A percentile compares a stretch with the other conserved stretches of the same genome.
These are phyloP conservation scores for Perca schrenkii DNA, from an alignment of 2,113 vertebrate genomes.

Conservation along the genomic window DNA sequence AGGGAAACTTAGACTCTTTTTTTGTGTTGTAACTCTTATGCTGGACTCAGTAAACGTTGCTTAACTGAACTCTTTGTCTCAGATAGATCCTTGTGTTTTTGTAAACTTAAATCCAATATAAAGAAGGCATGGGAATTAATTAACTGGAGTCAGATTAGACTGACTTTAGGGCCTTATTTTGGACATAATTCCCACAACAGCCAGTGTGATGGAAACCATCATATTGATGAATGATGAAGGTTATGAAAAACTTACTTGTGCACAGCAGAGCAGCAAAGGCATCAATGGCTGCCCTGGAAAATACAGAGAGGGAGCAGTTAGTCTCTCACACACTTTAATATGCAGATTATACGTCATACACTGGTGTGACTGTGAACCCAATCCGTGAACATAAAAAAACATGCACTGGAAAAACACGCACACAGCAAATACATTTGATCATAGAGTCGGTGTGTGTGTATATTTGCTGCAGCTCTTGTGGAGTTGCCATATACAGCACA, in stretches of 20 bases:
- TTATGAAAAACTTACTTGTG: conserved; percentile 90
- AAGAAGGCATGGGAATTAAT: too few relatives aligned
- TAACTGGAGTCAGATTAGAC: too few relatives aligned
- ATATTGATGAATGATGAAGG: neutral
- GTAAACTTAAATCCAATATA: too few relatives aligned
- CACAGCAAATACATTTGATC: neutral
- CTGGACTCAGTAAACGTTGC: too few relatives aligned
- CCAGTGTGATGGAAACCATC: neutral
- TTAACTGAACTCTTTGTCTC: too few relatives aligned
- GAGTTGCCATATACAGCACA: neutral
- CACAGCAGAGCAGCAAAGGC: conserved; percentile 90
- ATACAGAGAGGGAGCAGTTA: conserved; percentile 26
- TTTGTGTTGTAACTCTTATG: too few relatives aligned
- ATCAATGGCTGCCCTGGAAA: conserved; percentile 89
- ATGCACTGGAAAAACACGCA: too few relatives aligned
- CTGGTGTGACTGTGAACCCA: neutral
- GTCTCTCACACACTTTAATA: neutral
- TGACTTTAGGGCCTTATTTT: too few relatives aligned
- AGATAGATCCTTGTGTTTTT: too few relatives aligned
- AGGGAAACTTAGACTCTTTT: too few relatives aligned
- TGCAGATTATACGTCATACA: neutral
- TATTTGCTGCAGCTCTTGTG: neutral
- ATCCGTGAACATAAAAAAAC: too few relatives aligned
- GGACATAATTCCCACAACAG: too few relatives aligned
- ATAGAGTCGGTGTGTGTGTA: neutral